A percentile compares a stretch with the other conserved stretches of the same genome.
Conservation (phyloP, 1,140 invertebrate species). For the Atta texana region DNA sequence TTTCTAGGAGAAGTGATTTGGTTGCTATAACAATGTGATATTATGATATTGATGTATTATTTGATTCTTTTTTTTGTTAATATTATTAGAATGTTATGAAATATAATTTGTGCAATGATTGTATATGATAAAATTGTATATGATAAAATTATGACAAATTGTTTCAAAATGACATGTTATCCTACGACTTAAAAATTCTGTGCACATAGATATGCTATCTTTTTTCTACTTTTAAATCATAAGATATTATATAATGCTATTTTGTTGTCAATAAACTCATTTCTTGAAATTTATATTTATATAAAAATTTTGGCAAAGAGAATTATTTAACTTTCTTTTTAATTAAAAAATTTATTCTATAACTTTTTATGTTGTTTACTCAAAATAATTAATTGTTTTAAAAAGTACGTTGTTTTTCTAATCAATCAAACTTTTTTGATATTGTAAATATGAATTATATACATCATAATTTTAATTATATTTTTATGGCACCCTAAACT, state of each 20-base stretch:
- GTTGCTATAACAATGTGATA: slow-evolving; percentile 60
- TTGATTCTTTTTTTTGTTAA: slow-evolving; percentile 64
- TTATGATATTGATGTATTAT: slow-evolving; percentile 63
- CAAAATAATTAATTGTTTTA: slow-evolving; percentile 1
- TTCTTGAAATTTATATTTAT: slow-evolving; percentile 6
- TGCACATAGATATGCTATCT: slow-evolving; percentile 6
- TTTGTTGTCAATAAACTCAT: slow-evolving; percentile 23
- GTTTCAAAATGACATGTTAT: slow-evolving; percentile 27
- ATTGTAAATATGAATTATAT: slow-evolving; percentile 8
- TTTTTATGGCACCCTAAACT: slow-evolving; percentile 38
- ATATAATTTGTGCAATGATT: slow-evolving; percentile 15
- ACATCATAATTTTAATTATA: slow-evolving; percentile 40
- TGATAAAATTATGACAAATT: slow-evolving; percentile 13
- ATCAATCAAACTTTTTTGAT: slow-evolving; percentile 6
- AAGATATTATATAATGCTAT: slow-evolving; percentile 17
- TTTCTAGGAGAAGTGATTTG: slow-evolving; percentile 56
- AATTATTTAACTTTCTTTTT: background rate
- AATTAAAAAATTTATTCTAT: background rate
- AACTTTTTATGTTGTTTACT: slow-evolving; percentile 1
- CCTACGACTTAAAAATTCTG: slow-evolving; percentile 10
- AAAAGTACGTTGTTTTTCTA: slow-evolving; percentile 18
- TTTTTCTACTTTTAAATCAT: background rate
- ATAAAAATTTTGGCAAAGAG: background rate
- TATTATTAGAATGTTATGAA: slow-evolving; percentile 47
- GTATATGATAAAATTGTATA: slow-evolving; percentile 9